Conservation (phyloP, 1,140 invertebrate species). For the Meloidogyne floridensis region DNA sequence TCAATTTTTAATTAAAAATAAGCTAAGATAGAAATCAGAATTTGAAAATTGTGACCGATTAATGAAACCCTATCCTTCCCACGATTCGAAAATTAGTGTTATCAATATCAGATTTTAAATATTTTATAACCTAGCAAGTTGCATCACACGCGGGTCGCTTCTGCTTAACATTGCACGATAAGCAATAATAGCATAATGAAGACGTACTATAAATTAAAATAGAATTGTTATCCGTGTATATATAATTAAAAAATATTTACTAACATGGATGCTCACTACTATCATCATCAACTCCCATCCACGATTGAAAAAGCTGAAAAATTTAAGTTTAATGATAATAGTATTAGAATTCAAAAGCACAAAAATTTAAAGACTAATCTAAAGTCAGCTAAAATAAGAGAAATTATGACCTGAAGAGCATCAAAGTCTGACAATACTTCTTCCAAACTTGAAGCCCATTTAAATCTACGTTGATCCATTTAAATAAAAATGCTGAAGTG, state of each 20-base stretch:
- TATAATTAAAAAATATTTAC: no score
- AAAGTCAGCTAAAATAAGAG: no score
- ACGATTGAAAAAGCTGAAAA: conserved; percentile 35
- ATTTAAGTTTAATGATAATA: neutral
- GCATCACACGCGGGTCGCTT: conserved; percentile 27
- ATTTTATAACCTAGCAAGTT: conserved; percentile 21
- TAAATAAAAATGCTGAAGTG: neutral
- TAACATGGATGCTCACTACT: conserved; percentile 30
- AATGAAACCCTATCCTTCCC: no score
- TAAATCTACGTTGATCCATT: conserved; percentile 11
- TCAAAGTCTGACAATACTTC: conserved; percentile 36
- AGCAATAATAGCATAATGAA: conserved; percentile 40
- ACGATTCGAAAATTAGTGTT: neutral
- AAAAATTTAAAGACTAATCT: no score
- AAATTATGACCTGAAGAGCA: conserved; percentile 34
- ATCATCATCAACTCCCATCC: conserved; percentile 41
- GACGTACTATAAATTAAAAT: neutral
- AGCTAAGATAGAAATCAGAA: no score
- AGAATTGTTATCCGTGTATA: no score
- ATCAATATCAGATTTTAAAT: neutral
- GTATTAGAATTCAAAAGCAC: no score
- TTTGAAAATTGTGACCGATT: no score
- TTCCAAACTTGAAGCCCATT: conserved; percentile 34
- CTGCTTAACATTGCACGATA: conserved; percentile 27
- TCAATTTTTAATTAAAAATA: no score